These are phyloP conservation scores for Chorisops tibialis DNA, from an alignment of 2,888 invertebrate genomes.

Conservation along the genomic window DNA sequence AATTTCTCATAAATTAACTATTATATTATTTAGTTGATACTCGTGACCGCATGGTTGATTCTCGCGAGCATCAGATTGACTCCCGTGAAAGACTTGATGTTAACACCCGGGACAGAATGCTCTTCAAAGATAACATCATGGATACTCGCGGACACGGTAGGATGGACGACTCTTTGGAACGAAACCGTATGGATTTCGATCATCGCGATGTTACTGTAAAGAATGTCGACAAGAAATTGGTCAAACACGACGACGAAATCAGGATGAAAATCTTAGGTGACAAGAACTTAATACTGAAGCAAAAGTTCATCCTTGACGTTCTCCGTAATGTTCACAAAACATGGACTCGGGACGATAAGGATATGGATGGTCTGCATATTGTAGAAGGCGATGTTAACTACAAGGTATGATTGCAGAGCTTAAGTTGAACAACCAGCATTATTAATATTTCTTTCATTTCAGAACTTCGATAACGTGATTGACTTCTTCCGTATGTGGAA, in stretches of 20 bases:
- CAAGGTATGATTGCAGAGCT: conserved; percentile 9
- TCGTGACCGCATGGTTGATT: too few species aligned
- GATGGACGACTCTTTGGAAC: neutral
- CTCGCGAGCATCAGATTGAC: too few species aligned
- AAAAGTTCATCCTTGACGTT: conserved; percentile 53
- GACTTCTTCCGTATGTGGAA: conserved; percentile 53
- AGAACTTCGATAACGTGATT: conserved; percentile 53
- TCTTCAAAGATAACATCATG: neutral
- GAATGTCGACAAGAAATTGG: conserved; percentile 13
- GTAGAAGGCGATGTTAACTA: conserved; percentile 22
- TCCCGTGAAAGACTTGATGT: neutral
- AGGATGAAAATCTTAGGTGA: conserved; percentile 7
- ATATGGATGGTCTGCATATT: conserved; percentile 9
- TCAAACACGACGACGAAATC: conserved; percentile 7
- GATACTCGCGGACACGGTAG: neutral
- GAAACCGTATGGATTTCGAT: neutral
- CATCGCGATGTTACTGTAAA: neutral
- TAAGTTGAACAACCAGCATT: too few species aligned
- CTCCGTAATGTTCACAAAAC: conserved; percentile 52
- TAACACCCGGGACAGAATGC: neutral
- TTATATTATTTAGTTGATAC: too few species aligned
- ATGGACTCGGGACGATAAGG: neutral
- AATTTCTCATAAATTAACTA: too few species aligned
- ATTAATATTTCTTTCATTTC: conserved; percentile 39
- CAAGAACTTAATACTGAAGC: conserved; percentile 35